A percentile compares a stretch with the other conserved stretches of the same genome.
Evolutionary conservation across 2,797 vertebrate genomes (phyloP).

Genomic region (Phalloptychus januarius): DNA sequence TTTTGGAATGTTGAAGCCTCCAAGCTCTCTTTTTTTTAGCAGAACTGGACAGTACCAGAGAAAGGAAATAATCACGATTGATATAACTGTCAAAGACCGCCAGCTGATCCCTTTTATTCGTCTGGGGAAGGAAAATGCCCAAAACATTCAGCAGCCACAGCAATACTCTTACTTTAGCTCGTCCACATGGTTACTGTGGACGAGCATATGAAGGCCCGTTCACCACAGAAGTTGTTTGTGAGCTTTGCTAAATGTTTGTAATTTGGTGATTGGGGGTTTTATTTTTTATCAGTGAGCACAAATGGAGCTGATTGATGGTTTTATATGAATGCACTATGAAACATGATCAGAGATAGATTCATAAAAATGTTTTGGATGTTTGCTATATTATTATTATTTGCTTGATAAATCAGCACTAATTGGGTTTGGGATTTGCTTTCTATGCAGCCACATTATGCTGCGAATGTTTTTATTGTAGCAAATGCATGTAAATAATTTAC

Average conservation of each 20-base stretch:
- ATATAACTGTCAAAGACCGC: rapidly evolving
- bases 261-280: rapidly evolving
- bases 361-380: too few relatives aligned
- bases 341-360: too few relatives aligned
- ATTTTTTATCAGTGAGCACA: not conserved
- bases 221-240: constrained; percentile 52
- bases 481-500: not conserved
- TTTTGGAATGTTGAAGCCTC: constrained; percentile 14
- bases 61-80: constrained; percentile 38
- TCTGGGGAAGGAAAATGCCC: not conserved
- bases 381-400: too few relatives aligned
- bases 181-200: constrained; percentile 45
- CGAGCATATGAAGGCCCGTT: rapidly evolving
- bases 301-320: too few relatives aligned
- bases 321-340: too few relatives aligned
- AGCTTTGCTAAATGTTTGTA: constrained; percentile 31
- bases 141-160: not conserved
- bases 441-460: not conserved
- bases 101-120: constrained; percentile 44
- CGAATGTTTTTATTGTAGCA: too few relatives aligned
- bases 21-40: constrained; percentile 50
- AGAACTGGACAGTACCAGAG: constrained; percentile 28
- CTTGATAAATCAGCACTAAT: too few relatives aligned
- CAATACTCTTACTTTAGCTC: constrained; percentile 10
- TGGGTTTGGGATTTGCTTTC: not conserved